Evolutionary conservation across 92 coral and sea anemone species (phyloP).

Genomic region (Montipora capitata): DNA sequence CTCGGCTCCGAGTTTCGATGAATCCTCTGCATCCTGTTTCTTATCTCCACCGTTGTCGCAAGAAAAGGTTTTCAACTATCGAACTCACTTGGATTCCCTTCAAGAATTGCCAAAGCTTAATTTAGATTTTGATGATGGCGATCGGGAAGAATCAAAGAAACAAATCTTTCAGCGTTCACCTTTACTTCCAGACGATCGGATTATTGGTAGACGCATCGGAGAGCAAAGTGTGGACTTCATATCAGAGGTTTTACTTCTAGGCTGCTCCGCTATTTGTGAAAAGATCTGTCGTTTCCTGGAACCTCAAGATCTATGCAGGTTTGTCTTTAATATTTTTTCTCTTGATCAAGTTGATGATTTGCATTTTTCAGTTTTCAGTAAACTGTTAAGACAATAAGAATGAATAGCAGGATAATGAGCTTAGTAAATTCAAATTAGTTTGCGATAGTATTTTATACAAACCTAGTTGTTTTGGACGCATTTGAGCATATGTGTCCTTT

Average conservation of each 20-base stretch:
- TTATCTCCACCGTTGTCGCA: conserved; percentile 75
- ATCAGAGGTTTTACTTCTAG: conserved; percentile 57
- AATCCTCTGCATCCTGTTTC: conserved; percentile 67
- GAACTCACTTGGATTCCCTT: conserved; percentile 24
- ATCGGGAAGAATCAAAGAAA: conserved; percentile 16
- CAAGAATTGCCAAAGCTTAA: conserved; percentile 63
- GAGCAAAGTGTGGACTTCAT: conserved; percentile 64
- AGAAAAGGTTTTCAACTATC: conserved; percentile 55
- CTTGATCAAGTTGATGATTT: not conserved
- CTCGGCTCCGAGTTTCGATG: conserved; percentile 59
- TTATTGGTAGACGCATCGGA: conserved; percentile 66
- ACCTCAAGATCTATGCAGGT: conserved; percentile 85
- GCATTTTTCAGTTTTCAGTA: not conserved
- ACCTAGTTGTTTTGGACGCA: no score
- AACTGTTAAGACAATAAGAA: not conserved
- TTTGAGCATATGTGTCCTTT: no score
- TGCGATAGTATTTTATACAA: no score
- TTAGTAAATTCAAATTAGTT: no score
- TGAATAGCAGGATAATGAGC: no score
- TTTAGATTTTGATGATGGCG: conserved; percentile 58
- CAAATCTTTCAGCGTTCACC: conserved; percentile 54
- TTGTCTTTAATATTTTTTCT: not conserved
- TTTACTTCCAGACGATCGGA: conserved; percentile 62
- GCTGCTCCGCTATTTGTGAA: conserved; percentile 75
- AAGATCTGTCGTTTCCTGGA: conserved; percentile 70